A percentile compares a stretch with the other conserved stretches of the same genome.
Evolutionary conservation across 2,113 vertebrate species (phyloP).

Genomic region (Tragulus kanchil): DNA sequence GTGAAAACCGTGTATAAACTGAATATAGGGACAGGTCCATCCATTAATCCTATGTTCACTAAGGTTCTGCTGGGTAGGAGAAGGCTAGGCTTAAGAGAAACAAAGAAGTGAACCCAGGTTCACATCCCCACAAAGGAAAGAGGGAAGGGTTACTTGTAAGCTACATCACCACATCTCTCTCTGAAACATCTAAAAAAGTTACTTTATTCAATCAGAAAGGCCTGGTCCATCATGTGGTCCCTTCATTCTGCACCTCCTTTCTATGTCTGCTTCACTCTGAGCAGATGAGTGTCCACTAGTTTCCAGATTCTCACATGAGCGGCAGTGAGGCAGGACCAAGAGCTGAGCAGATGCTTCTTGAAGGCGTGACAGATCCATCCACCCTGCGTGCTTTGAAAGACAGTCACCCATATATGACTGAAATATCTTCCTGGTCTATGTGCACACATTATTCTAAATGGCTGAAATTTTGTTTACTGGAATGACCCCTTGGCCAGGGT

Average conservation of each 20-base stretch:
- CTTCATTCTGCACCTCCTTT: not conserved
- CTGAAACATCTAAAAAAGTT: not conserved
- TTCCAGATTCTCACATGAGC: not conserved
- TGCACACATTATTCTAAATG: not conserved
- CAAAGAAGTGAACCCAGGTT: not conserved
- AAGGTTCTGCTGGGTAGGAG: not conserved
- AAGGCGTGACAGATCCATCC: not conserved
- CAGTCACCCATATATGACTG: not conserved
- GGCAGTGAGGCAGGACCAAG: not conserved
- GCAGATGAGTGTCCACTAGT: not conserved
- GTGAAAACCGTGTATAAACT: too few relatives aligned
- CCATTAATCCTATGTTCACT: not conserved
- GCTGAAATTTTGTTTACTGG: not conserved
- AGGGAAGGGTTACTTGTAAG: not conserved
- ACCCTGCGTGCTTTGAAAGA: not conserved
- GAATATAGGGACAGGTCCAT: not conserved
- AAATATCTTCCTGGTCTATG: not conserved
- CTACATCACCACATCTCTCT: not conserved
- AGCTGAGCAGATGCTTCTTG: not conserved
- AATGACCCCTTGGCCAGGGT: not conserved
- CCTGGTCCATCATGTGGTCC: not conserved
- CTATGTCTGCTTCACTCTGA: not conserved
- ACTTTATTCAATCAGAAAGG: not conserved
- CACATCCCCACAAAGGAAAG: not conserved
- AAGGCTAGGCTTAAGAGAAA: not conserved